Conservation (phyloP, 2,113 vertebrate species). For the Platycercus adscitus region DNA sequence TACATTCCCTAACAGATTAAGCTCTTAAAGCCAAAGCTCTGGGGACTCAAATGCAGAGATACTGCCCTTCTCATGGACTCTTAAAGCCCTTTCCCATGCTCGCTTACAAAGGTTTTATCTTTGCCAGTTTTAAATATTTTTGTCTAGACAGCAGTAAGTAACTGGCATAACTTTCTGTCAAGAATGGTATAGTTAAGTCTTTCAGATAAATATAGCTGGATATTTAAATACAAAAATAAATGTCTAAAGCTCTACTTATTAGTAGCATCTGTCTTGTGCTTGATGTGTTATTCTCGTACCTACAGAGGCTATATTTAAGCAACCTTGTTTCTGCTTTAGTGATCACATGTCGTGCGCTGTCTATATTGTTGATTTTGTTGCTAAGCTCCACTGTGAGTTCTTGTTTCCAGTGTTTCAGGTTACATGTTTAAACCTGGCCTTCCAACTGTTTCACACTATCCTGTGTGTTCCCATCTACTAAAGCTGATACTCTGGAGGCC, state of each 20-base stretch:
- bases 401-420: slow-evolving; percentile 75
- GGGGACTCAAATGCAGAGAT: neutral
- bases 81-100: slow-evolving; percentile 39
- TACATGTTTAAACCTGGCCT: slow-evolving; percentile 73
- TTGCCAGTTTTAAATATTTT: slow-evolving; percentile 64
- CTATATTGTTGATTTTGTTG: slow-evolving; percentile 79
- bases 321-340: slow-evolving; percentile 69
- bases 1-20: neutral
- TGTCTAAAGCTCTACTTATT: slow-evolving; percentile 71
- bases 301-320: slow-evolving; percentile 77
- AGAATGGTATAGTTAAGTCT: slow-evolving; percentile 68
- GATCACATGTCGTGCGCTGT: slow-evolving; percentile 71
- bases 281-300: slow-evolving; percentile 74
- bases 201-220: slow-evolving; percentile 74
- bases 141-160: slow-evolving; percentile 73
- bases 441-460: slow-evolving; percentile 68
- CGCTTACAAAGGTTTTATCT: slow-evolving; percentile 45
- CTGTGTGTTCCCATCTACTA: slow-evolving; percentile 9
- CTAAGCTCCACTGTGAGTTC: slow-evolving; percentile 70
- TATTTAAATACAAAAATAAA: slow-evolving; percentile 77
- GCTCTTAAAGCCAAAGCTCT: neutral
- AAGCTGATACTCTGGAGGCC: slow-evolving; percentile 59
- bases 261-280: slow-evolving; percentile 74
- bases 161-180: slow-evolving; percentile 63
- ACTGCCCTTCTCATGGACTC: neutral